A percentile compares a stretch with the other conserved stretches of the same genome.
These are phyloP conservation scores for Tenrec ecaudatus DNA, from an alignment of 2,113 vertebrate genomes.

Conservation along the genomic window DNA sequence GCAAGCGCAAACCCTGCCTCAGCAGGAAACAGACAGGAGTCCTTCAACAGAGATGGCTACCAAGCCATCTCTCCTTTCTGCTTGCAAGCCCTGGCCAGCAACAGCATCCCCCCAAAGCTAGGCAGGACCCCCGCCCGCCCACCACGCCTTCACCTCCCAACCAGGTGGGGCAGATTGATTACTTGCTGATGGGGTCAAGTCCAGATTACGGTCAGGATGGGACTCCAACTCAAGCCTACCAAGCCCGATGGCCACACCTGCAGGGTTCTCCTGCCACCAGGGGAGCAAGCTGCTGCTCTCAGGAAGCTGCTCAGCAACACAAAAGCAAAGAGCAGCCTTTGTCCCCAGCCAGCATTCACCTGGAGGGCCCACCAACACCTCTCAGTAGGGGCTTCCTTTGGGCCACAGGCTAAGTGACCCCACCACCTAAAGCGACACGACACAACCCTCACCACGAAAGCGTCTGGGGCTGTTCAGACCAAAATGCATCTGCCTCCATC, in stretches of 20 bases:
- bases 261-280: not conserved
- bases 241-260: not conserved
- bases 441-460: not conserved
- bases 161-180: not conserved
- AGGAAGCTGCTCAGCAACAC: conserved; percentile 11
- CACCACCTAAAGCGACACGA: not conserved
- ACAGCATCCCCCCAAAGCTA: not conserved
- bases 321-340: not conserved
- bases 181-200: not conserved
- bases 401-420: not conserved
- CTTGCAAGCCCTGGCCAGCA: not conserved
- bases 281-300: not conserved
- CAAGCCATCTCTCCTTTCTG: not conserved
- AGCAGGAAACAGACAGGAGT: not conserved
- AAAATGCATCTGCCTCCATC: not conserved
- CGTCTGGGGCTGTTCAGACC: not conserved
- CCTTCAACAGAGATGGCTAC: not conserved
- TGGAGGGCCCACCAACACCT: not conserved
- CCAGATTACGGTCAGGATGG: not conserved
- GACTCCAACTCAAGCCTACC: not conserved
- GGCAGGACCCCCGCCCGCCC: not conserved
- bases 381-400: not conserved
- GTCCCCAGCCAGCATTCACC: not conserved
- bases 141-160: not conserved
- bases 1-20: not conserved